Conservation (phyloP, 2,888 invertebrate species). For the Clostera curtula region DNA sequence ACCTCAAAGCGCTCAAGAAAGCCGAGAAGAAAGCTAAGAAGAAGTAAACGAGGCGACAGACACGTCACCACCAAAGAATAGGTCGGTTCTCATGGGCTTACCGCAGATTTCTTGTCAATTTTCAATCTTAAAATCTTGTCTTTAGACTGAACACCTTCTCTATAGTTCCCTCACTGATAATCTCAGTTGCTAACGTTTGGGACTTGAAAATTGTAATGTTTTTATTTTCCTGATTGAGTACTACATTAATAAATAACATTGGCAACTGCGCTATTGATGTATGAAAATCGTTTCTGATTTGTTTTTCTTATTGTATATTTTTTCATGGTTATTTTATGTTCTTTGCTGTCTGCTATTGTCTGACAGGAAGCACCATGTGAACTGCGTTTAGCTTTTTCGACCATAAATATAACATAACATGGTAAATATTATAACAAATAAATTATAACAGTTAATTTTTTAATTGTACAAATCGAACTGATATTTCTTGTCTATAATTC, state of each 20-base stretch:
- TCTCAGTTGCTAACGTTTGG: no score
- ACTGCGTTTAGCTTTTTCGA: constrained; percentile 14
- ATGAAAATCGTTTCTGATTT: no score
- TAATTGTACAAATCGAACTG: constrained; percentile 11
- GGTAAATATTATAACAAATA: constrained; percentile 15
- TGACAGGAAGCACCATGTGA: constrained; percentile 19
- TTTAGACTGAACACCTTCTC: no score
- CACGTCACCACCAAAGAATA: constrained; percentile 37
- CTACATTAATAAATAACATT: no score
- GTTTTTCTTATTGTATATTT: no score
- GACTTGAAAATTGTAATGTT: no score
- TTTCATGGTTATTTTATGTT: constrained; percentile 8
- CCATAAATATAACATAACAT: constrained; percentile 11
- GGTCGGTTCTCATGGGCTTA: constrained; percentile 30
- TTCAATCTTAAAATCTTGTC: background rate
- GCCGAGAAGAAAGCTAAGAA: constrained; percentile 88
- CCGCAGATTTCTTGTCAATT: constrained; percentile 1
- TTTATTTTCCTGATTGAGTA: no score
- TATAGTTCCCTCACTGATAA: no score
- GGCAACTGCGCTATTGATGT: no score
- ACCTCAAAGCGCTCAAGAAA: constrained; percentile 89
- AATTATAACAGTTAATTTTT: constrained; percentile 18
- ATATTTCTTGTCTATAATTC: constrained; percentile 7
- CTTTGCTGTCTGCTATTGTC: constrained; percentile 1
- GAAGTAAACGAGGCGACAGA: constrained; percentile 58